Conservation (phyloP, 2,113 vertebrate genomes). For the Erinaceus europaeus region DNA sequence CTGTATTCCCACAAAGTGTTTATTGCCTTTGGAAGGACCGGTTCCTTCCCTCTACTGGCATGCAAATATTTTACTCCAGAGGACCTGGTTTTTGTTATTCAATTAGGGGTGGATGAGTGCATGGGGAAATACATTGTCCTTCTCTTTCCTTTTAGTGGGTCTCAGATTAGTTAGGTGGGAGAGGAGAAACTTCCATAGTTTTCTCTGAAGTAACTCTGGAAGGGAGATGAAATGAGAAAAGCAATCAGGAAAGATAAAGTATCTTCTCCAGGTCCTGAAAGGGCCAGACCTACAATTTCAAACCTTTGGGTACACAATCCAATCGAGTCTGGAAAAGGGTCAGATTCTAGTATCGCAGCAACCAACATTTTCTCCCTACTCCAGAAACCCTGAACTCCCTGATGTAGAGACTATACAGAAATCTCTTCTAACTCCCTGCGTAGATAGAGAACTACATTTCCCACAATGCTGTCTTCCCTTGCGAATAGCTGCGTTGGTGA, state of each 20-base stretch:
- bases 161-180: neutral
- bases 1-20: neutral
- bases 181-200: neutral
- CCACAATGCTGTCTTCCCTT: conserved; percentile 34
- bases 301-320: too few relatives aligned
- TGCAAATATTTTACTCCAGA: too few relatives aligned
- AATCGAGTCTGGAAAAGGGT: too few relatives aligned
- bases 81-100: neutral
- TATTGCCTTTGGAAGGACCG: neutral
- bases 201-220: neutral
- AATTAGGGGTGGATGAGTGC: too few relatives aligned
- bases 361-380: fast-evolving
- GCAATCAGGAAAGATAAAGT: neutral
- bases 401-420: neutral
- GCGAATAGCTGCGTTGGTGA: neutral
- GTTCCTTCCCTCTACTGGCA: neutral
- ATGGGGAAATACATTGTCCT: neutral
- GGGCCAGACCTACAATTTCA: neutral
- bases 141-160: neutral
- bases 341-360: too few relatives aligned
- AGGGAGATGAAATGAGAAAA: neutral
- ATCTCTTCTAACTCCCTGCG: fast-evolving
- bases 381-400: neutral
- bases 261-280: fast-evolving
- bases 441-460: conserved; percentile 40